Percentiles rank a stretch among this genome's conserved stretches.
phyloP scores from a whole-genome alignment of 2,113 vertebrate species.

The Amblyopsis rosae region DNA sequence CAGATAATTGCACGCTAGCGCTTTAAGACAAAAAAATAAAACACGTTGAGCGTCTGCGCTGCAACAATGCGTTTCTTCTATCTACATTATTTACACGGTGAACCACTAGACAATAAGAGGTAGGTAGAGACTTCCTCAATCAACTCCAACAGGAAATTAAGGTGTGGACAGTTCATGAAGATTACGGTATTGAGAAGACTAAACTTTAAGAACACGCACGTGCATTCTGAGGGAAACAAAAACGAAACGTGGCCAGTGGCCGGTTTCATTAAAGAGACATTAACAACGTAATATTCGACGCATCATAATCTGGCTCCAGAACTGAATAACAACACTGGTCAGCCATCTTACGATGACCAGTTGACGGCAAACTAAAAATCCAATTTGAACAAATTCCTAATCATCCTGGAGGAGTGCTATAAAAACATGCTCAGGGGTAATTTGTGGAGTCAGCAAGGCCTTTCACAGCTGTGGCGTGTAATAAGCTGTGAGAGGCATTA shows the following conservation, averaged over 20 bases:
- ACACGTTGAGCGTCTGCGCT: too few species aligned
- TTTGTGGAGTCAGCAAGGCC: slow-evolving; percentile 83
- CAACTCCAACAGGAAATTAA: slow-evolving; percentile 77
- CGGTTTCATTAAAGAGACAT: slow-evolving; percentile 5
- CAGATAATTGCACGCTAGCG: too few species aligned
- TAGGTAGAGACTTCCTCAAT: slow-evolving; percentile 77
- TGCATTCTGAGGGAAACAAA: slow-evolving; percentile 20
- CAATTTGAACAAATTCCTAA: slow-evolving; percentile 83
- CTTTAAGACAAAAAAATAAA: not conserved
- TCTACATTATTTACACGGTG: slow-evolving; percentile 66
- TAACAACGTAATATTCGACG: not conserved
- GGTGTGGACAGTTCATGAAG: slow-evolving; percentile 61
- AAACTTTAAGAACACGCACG: slow-evolving; percentile 54
- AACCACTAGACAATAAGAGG: slow-evolving; percentile 70
- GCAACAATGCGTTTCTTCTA: slow-evolving; percentile 62
- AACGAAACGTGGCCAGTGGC: not conserved
- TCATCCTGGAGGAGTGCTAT: slow-evolving; percentile 76
- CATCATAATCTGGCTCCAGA: not conserved
- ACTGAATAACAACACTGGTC: slow-evolving; percentile 43
- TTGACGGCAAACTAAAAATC: slow-evolving; percentile 78
- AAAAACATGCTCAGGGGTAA: slow-evolving; percentile 78
- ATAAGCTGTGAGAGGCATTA: slow-evolving; percentile 85
- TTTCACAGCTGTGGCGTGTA: slow-evolving; percentile 80
- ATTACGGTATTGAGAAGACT: slow-evolving; percentile 57
- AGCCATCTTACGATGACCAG: slow-evolving; percentile 71